Evolutionary conservation across 92 coral and sea anemone genomes (phyloP).

Genomic region (Palythoa caribaeorum): DNA sequence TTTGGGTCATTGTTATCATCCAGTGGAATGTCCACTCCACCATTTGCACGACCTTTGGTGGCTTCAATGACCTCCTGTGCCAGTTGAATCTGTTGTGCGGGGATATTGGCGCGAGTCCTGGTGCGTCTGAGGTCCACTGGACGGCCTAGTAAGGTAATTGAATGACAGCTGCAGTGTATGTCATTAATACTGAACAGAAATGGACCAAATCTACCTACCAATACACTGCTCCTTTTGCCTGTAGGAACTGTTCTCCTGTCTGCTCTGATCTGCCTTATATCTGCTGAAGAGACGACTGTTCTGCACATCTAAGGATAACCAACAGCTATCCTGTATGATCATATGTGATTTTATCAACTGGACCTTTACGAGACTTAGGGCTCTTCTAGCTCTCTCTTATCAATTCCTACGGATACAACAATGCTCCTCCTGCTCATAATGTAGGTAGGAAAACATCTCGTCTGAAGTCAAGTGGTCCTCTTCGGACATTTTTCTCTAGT

Average conservation of each 20-base stretch:
- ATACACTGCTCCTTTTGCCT: neutral
- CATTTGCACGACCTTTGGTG: constrained; percentile 55
- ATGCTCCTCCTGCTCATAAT: neutral
- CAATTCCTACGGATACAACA: neutral
- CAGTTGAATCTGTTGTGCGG: constrained; percentile 85
- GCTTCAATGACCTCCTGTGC: constrained; percentile 69
- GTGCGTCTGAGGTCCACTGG: constrained; percentile 92
- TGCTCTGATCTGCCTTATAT: neutral
- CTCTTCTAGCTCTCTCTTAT: neutral
- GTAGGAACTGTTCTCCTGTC: neutral
- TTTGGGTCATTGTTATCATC: constrained; percentile 69
- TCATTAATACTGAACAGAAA: neutral
- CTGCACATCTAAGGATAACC: neutral
- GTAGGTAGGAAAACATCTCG: too few species aligned
- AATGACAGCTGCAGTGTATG: neutral
- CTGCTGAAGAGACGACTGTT: neutral
- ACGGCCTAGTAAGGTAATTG: constrained; percentile 62
- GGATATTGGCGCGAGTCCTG: constrained; percentile 96
- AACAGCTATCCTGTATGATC: neutral
- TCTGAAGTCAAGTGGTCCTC: too few species aligned
- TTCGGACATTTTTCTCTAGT: neutral
- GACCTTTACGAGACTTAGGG: neutral
- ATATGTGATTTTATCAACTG: neutral
- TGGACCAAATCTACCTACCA: neutral
- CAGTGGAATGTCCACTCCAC: constrained; percentile 58